Base-by-base conservation (phyloP, 2,797 vertebrate species). In the Hippopotamyrus pictus region DNA sequence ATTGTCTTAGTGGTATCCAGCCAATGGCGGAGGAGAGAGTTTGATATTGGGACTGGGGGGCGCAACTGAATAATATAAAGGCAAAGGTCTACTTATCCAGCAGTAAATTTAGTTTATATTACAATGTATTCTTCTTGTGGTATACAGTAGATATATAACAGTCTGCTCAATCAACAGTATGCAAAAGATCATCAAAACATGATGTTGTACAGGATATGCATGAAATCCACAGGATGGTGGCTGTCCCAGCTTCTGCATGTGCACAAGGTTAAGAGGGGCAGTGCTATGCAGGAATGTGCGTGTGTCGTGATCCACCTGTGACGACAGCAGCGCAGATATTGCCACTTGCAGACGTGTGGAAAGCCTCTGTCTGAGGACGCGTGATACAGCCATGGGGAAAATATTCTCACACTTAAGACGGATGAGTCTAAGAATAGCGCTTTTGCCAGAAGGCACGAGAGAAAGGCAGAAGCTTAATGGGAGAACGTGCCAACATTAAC, bases 351-450 rank as follows among this genome's bases (percentile, higher is more conserved):
- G 50, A 57, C 51, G n/a, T 19, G 76, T 19, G 53, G 48, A 92
- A 88, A 85, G 91, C 82, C 87, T 37, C 44, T 76, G 83, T 88
- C 22, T 44, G 57, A 90, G 76, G 88, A 84, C 59, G 91, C 73
- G 57, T 65, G 54, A 89, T 53, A 91, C 37, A 88, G 90, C 90
- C n/a, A 25, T n/a, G 5, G 2, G 46, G 44, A 50, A 87, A 88
- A 54, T 41, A 88, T 48, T 90, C 65, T 89, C 62, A 79, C 76
- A 48, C 22, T 90, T 22, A 88, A 33, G 82, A 65, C 4, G 19
- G 57, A n/a, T n/a, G 7, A 88, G 50, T 83, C 82, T 88, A 12
- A 91, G 84, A 37, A 53, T 51, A 51, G 59, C 69, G 57, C 41
- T 48, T 37, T 69, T 65, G 87, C 33, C 57, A 88, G 76, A 48